These are phyloP conservation scores for Mayetiola destructor DNA, from an alignment of 2,888 invertebrate genomes.

Conservation along the genomic window DNA sequence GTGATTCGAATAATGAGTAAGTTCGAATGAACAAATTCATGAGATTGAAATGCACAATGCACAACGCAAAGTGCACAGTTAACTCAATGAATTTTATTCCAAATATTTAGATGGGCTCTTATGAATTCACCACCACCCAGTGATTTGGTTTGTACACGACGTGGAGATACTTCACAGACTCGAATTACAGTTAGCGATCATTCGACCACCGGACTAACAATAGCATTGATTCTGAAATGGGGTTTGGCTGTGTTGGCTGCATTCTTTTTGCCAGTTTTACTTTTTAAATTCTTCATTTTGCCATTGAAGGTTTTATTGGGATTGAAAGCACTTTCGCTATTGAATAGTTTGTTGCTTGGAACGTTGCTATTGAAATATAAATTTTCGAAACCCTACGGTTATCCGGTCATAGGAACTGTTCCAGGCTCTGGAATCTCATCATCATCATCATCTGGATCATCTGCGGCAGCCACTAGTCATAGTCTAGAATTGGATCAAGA, in stretches of 20 bases:
- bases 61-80: no score
- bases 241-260: background rate
- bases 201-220: background rate
- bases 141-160: slow-evolving; percentile 10
- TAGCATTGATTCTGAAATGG: background rate
- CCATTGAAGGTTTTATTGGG: slow-evolving; percentile 12
- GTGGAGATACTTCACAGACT: background rate
- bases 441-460: background rate
- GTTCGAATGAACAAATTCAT: no score
- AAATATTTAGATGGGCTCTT: background rate
- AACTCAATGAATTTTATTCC: background rate
- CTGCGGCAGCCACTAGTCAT: background rate
- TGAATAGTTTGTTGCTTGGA: slow-evolving; percentile 12
- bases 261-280: background rate
- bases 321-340: background rate
- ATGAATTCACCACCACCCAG: background rate
- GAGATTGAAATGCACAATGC: no score
- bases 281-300: slow-evolving; percentile 10
- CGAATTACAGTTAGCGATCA: background rate
- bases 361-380: slow-evolving; percentile 3
- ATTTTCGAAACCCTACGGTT: background rate
- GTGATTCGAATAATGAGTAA: slow-evolving; percentile 9
- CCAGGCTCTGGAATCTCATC: background rate
- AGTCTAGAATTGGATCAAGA: background rate
- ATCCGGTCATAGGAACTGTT: background rate